A percentile compares a stretch with the other conserved stretches of the same genome.
phyloP scores from a whole-genome alignment of 2,113 vertebrate genomes.

The Pterocles orientalis region DNA sequence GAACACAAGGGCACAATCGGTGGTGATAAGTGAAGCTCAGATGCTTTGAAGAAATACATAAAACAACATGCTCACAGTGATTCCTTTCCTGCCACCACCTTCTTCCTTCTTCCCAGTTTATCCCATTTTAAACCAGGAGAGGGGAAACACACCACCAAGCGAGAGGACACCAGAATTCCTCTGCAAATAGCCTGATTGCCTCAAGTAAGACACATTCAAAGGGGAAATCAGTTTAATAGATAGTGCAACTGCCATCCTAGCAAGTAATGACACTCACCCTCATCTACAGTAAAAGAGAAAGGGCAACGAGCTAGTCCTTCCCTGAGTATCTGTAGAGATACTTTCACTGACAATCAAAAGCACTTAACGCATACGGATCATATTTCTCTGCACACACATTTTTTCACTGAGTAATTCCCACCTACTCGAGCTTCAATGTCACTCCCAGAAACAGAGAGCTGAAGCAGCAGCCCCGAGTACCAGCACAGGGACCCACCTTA shows the following conservation, averaged over 20 bases:
- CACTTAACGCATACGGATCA: neutral
- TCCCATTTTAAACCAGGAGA: neutral
- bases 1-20: neutral
- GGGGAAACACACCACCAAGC: neutral
- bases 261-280: neutral
- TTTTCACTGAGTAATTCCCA: neutral
- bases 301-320: neutral
- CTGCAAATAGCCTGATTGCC: neutral
- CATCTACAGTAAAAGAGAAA: neutral
- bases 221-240: neutral
- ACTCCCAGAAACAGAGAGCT: neutral
- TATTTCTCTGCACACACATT: neutral
- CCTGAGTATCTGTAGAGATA: neutral
- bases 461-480: neutral
- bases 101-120: neutral
- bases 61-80: rapidly evolving
- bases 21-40: neutral
- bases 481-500: neutral
- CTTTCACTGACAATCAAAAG: conserved; percentile 41
- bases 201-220: neutral
- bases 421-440: neutral
- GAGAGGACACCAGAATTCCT: neutral
- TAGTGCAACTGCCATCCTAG: neutral
- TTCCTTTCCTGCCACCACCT: neutral
- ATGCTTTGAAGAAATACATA: neutral